Evolutionary conservation across 2,888 invertebrate species (phyloP), one percentile per base, ranked within the genome.

Genomic region (Leptopilina syphax): DNA sequence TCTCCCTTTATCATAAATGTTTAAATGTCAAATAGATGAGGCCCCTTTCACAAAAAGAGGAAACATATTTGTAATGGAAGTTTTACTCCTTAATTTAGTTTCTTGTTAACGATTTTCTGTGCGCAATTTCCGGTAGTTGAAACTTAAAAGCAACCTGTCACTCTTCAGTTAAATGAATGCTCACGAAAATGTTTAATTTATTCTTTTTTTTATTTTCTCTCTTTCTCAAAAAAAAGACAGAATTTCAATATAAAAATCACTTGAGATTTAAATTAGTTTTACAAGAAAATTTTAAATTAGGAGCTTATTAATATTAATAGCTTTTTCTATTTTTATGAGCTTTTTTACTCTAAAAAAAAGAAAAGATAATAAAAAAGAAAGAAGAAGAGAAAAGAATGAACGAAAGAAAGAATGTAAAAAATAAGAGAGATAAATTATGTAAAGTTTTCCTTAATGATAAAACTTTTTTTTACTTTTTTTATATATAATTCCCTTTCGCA

Each of bases 61-160:
- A 68, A 68, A 47, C 47, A 68, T 68, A 47, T 68, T 68, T 68
- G 67, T 47, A 41, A 41, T 47, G 44, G 67, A 68, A 68, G 67
- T 68, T 68, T 68, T 44, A 34, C 67, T 68, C 67, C 67, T 68
- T 47, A 68, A 68, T 47, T 68, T 68, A 47, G 67, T 47, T 68
- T 47, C 47, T 44, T 68, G 67, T 68, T 68, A 68, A 24, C 18
- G 47, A 68, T 68, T 68, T 68, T 68, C 67, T 68, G 67, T 13
- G 47, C 67, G 44, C 47, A 68, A 68, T 68, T 68, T 68, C 67
- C 67, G 67, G 47, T 68, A 68, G 67, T 47, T 68, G 67, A 68
- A 24, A 18, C 47, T 44, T 24, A 24, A 68, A 47, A 47, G 18
- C 67, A 47, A 68, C 9, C 67, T 68, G 67, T 63, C 63, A 63